A percentile compares a stretch with the other conserved stretches of the same genome.
Evolutionary conservation across 2,888 invertebrate species (phyloP).

Genomic region (Allolobophora icterica): DNA sequence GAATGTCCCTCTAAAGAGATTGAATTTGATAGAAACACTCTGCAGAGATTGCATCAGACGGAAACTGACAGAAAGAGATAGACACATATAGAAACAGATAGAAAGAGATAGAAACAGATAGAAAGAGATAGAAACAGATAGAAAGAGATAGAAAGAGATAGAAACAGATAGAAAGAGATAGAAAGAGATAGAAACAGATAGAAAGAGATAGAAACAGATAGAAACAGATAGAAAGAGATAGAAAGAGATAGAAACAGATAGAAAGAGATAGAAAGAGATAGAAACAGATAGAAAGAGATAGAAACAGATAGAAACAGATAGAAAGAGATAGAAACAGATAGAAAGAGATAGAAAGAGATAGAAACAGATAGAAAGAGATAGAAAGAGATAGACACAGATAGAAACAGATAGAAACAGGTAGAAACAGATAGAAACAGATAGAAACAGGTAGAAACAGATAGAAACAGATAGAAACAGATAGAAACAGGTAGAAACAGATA

Average conservation of each 20-base stretch:
- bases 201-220: background rate
- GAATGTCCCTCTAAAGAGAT: no score
- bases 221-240: no score
- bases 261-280: no score
- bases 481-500: no score
- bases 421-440: background rate
- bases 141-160: background rate
- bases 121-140: no score
- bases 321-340: no score
- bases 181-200: background rate
- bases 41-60: no score
- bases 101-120: background rate
- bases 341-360: background rate
- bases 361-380: background rate
- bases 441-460: background rate
- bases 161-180: constrained; percentile 46
- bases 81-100: no score
- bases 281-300: background rate
- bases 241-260: background rate
- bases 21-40: no score
- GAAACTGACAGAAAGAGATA: no score
- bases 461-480: background rate
- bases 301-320: no score
- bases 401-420: no score
- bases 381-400: background rate